A percentile compares a stretch with the other conserved stretches of the same genome.
Evolutionary conservation across 2,113 vertebrate species (phyloP).

Genomic region (Anarhynchus alexandrinus): DNA sequence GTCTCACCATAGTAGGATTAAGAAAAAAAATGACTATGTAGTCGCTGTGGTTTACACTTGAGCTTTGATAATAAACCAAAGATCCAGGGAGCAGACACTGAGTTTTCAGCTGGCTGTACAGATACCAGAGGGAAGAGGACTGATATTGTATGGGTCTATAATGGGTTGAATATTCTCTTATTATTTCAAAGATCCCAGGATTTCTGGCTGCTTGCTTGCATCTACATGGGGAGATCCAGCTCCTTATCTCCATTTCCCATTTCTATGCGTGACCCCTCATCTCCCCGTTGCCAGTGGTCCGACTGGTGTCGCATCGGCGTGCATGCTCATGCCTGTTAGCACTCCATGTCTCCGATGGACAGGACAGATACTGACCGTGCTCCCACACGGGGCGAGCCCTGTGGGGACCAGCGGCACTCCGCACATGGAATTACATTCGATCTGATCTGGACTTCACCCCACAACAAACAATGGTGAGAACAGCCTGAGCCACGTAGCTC

Average conservation of each 20-base stretch:
- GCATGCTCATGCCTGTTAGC: background rate
- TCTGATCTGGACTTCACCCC: background rate
- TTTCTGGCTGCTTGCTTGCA: background rate
- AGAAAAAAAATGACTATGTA: background rate
- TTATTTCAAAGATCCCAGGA: background rate
- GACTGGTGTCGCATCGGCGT: accelerated
- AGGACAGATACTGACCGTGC: background rate
- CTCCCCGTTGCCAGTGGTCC: background rate
- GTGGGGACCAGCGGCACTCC: background rate
- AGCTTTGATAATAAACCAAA: background rate
- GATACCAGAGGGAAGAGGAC: background rate
- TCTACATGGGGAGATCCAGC: background rate
- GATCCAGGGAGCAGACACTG: background rate
- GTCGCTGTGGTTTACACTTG: background rate
- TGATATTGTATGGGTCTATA: too few species aligned
- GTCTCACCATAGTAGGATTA: background rate
- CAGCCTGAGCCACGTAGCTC: background rate
- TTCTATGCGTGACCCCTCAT: background rate
- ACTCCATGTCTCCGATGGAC: background rate
- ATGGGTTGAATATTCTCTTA: too few species aligned
- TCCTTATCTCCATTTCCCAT: background rate
- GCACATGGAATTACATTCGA: accelerated
- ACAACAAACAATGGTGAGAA: background rate
- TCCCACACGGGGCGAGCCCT: accelerated
- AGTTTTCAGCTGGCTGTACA: background rate